phyloP scores from a whole-genome alignment of 1,140 invertebrate species.

The Pseudomyrmex dendroicus region DNA sequence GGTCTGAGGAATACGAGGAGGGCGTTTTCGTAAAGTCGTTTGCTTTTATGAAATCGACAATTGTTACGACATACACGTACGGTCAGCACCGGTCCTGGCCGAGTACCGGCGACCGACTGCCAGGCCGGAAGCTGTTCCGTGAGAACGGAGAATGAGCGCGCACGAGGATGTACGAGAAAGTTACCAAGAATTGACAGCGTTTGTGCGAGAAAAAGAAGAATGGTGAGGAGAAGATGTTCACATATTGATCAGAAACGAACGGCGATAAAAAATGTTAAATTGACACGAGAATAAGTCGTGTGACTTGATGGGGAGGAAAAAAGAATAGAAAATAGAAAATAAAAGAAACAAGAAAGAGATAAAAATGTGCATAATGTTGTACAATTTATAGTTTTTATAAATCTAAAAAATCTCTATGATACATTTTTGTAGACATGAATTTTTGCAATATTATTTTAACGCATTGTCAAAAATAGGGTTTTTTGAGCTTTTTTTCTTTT shows the following conservation, averaged over 20 bases:
- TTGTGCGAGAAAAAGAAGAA: neutral
- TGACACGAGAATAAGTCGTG: no score
- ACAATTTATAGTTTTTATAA: no score
- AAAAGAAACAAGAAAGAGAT: neutral
- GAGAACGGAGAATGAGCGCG: neutral
- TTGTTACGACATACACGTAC: constrained; percentile 56
- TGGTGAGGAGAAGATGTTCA: neutral
- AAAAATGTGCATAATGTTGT: neutral
- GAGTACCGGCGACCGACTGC: neutral
- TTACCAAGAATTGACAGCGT: neutral
- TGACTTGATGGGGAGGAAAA: no score
- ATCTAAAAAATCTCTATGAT: neutral
- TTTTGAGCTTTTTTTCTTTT: neutral
- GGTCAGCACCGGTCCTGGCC: neutral
- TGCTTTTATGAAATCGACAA: constrained; percentile 70
- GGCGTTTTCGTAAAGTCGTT: constrained; percentile 50
- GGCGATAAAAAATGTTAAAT: neutral
- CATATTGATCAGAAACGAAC: constrained; percentile 10
- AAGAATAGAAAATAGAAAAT: neutral
- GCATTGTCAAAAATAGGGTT: neutral
- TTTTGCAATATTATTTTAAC: no score
- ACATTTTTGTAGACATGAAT: no score
- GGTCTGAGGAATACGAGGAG: constrained; percentile 23
- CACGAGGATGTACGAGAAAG: neutral
- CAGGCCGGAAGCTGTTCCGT: neutral